Percentiles rank a stretch among this genome's conserved stretches.
Evolutionary conservation across 2,113 vertebrate genomes (phyloP).

Genomic region (Psophia crepitans): DNA sequence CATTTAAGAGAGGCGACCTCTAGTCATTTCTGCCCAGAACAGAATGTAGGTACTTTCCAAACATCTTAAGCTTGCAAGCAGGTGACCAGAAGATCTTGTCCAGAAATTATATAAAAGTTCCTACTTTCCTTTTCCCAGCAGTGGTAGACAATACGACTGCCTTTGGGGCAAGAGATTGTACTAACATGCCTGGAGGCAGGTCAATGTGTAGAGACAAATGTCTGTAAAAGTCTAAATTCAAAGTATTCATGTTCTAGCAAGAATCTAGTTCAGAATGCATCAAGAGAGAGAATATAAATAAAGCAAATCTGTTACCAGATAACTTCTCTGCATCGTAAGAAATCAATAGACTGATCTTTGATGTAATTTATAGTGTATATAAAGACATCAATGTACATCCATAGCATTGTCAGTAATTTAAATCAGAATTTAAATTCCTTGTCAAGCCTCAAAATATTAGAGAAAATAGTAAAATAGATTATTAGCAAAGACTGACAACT

Average conservation of each 20-base stretch:
- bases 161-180: not conserved
- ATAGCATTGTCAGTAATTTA: not conserved
- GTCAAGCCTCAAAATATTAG: not conserved
- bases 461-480: not conserved
- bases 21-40: not conserved
- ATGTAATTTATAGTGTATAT: not conserved
- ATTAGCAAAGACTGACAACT: not conserved
- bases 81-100: not conserved
- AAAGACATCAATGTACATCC: not conserved
- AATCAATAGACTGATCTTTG: not conserved
- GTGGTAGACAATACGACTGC: not conserved
- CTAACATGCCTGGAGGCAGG: not conserved
- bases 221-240: not conserved
- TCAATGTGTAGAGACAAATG: not conserved
- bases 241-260: not conserved
- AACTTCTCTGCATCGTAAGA: not conserved
- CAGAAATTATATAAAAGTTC: not conserved
- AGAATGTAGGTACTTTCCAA: not conserved
- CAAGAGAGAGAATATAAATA: not conserved
- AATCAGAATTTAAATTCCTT: not conserved
- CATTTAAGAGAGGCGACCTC: not conserved
- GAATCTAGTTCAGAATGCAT: not conserved
- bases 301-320: not conserved
- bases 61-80: not conserved
- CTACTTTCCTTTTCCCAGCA: not conserved